Conservation (phyloP, 2,113 vertebrate species). For the Pluvialis apricaria region DNA sequence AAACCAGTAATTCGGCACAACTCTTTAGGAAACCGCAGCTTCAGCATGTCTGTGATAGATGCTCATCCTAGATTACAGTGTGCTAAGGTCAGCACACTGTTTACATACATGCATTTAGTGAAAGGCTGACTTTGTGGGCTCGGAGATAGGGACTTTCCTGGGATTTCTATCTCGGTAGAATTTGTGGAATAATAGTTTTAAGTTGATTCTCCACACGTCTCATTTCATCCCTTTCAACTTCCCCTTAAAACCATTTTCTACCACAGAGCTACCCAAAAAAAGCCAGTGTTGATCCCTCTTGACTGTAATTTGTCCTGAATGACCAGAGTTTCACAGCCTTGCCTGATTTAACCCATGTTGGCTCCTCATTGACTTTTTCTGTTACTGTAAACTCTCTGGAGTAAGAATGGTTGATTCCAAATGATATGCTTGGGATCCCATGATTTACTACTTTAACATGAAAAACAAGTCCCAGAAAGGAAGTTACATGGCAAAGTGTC, state of each 20-base stretch:
- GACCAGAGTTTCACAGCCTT: neutral
- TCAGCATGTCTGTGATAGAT: neutral
- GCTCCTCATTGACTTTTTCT: neutral
- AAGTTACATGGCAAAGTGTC: neutral
- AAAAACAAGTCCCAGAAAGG: neutral
- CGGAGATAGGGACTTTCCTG: neutral
- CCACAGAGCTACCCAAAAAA: neutral
- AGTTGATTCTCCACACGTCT: neutral
- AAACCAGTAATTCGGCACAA: neutral
- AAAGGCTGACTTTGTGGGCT: neutral
- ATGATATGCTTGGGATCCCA: neutral
- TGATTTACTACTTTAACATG: neutral
- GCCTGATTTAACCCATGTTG: neutral
- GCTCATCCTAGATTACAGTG: neutral
- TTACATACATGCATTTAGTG: neutral
- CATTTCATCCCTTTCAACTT: neutral
- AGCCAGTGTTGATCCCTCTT: neutral
- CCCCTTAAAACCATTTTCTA: neutral
- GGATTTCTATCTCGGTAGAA: neutral
- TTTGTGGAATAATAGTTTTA: neutral
- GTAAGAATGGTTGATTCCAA: neutral
- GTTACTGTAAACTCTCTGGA: neutral
- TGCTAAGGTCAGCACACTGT: neutral
- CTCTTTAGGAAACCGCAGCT: slow-evolving; percentile 42
- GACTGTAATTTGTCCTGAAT: neutral